These are phyloP conservation scores for Laticauda colubrina DNA, from an alignment of 2,113 vertebrate genomes.

Conservation along the genomic window DNA sequence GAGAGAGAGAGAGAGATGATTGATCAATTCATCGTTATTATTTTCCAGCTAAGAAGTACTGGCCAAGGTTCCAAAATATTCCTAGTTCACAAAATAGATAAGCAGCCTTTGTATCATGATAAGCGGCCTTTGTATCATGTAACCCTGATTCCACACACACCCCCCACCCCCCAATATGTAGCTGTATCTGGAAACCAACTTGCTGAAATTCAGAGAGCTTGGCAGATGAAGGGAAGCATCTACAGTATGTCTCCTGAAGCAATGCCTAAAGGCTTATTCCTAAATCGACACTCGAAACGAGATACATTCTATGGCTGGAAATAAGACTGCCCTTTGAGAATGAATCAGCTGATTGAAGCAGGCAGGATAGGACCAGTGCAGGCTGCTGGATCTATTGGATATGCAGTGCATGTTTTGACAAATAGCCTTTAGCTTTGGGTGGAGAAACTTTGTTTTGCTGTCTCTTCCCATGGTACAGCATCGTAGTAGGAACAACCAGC, in stretches of 20 bases:
- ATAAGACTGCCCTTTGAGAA: background rate
- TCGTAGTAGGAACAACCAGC: background rate
- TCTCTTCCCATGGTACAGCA: background rate
- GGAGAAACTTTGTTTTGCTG: slow-evolving; percentile 12
- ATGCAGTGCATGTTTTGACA: background rate
- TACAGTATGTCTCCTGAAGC: background rate
- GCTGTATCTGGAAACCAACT: background rate
- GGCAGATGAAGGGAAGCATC: background rate
- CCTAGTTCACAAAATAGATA: background rate
- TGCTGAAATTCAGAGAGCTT: background rate
- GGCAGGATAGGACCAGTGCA: background rate
- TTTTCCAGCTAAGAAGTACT: background rate
- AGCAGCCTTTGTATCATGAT: background rate
- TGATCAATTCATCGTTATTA: background rate
- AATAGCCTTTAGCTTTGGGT: background rate
- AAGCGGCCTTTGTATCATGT: background rate
- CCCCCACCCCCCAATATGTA: background rate
- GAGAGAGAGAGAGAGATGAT: background rate
- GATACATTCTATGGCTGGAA: background rate
- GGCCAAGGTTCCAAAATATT: background rate
- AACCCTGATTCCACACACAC: background rate
- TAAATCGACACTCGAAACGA: background rate
- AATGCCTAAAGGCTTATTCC: background rate
- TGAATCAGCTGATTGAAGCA: background rate
- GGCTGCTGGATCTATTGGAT: background rate